Evolutionary conservation across 2,797 vertebrate genomes (phyloP), one percentile per base, ranked within the genome.

Genomic region (Monodelphis domestica): DNA sequence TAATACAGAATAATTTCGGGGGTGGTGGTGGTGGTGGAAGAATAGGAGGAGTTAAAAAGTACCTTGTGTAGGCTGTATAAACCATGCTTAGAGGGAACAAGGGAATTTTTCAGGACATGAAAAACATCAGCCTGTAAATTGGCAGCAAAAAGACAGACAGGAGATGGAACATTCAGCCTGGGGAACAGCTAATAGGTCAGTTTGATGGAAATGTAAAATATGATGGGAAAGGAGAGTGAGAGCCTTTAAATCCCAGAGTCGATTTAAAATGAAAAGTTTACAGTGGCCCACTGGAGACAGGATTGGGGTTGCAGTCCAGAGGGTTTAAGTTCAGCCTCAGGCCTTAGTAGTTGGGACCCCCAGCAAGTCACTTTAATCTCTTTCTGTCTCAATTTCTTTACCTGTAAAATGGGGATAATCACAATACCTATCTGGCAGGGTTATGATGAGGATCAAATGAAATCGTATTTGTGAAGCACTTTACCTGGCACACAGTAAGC

Each of bases 1-100:
- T n/a, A n/a, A 78, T 24, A 78, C 0, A 45, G 45, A 38, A 17
- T 45, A 78, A 78, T 78, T 24, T 38, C 15, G 38, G 45, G 63
- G 0, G 15, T n/a, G n/a, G n/a, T n/a, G n/a, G n/a, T n/a, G n/a
- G n/a, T n/a, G 7, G 17, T 45, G 38, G 7, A 0, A 0, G 55
- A 17, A 6, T 21, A 28, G 56, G 55, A 0, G 17, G 17, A n/a
- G 6, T 2, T 78, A 17, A 7, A 78, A 70, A 70, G 78, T n/a
- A 21, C 17, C n/a, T 45, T 78, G n/a, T 78, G n/a, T 45, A 38
- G n/a, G 17, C 45, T 45, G n/a, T 24, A 6, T 78, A 7, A 17
- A 45, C 63, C 38, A 6, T 21, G 6, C 21, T 33, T 38, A 1
- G 24, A 78, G 63, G 63, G 45, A 78, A 78, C n/a, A 7, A 78